Base-by-base conservation (phyloP, 2,888 invertebrate genomes). In the Punctoribates punctum region DNA sequence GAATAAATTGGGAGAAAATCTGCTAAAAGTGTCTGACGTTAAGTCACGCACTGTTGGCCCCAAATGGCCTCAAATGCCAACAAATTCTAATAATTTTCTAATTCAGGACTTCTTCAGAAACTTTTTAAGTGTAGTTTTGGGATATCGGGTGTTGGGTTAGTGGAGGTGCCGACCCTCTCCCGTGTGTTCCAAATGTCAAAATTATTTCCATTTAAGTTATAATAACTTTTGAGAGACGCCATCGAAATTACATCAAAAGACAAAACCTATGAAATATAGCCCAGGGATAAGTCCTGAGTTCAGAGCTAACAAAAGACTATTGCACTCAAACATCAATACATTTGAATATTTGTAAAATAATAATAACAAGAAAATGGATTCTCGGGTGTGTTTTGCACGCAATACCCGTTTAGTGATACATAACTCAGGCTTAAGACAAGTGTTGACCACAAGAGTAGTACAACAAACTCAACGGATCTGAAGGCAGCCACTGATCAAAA, bases 1-100 rank as follows among this genome's bases (percentile, higher is more conserved):
- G 34, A 54, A 62, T 29, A 62, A 62, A 62, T 65, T 38, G 17
- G 8, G n/a, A 42, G 23, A 42, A n/a, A 46, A 42, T 42, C 27
- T 17, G 27, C 17, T 17, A 29, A 62, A 34, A 62, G 38, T 34
- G 17, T 65, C 29, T 65, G 65, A 65, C 29, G 17, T 27, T 34
- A 70, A 38, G 70, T 70, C 70, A 70, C 70, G 70, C 38, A 23
- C 70, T 70, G 42, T 42, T 46, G 15, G 42, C 34, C 42, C 17
- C 42, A 20, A 70, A 70, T 70, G 46, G 70, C 34, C 42, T 6
- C 42, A 20, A 70, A 70, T 70, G 46, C 42, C 70, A 70, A 70
- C n/a, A n/a, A n/a, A n/a, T n/a, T n/a, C n/a, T 46, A 70, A 70
- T 42, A 46, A 70, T 46, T 70, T 70, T 42, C 42, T 70, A 23